Conservation (phyloP, 2,113 vertebrate genomes). For the Tragelaphus imberbis region DNA sequence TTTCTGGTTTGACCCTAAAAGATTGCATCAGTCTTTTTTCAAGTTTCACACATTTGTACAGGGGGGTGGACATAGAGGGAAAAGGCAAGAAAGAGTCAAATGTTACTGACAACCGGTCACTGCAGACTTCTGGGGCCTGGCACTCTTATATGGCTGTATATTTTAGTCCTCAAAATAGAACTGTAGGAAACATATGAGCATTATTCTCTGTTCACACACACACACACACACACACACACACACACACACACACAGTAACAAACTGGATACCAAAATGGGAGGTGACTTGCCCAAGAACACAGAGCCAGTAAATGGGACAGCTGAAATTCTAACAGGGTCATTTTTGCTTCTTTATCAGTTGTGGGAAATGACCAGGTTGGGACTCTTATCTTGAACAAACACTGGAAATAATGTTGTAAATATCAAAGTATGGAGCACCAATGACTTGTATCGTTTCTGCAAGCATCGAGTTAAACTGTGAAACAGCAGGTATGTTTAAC, state of each 20-base stretch:
- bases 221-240: neutral
- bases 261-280: neutral
- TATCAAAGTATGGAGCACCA: neutral
- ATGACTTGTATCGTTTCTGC: neutral
- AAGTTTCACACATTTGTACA: neutral
- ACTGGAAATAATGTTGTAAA: neutral
- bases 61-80: neutral
- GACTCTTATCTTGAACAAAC: neutral
- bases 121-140: neutral
- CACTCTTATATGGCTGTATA: neutral
- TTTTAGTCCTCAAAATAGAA: constrained; percentile 39
- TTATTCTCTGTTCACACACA: neutral
- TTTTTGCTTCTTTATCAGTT: neutral
- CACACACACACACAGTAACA: neutral
- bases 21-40: neutral
- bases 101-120: neutral
- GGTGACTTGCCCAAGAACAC: neutral
- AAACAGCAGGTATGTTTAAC: neutral
- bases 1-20: neutral
- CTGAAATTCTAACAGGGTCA: neutral
- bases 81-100: neutral
- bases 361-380: neutral
- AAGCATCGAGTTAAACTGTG: neutral
- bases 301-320: neutral
- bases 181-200: neutral